Evolutionary conservation across 2,888 invertebrate species (phyloP), one percentile per base, ranked within the genome.

Genomic region (Cyclophora albipunctata): DNA sequence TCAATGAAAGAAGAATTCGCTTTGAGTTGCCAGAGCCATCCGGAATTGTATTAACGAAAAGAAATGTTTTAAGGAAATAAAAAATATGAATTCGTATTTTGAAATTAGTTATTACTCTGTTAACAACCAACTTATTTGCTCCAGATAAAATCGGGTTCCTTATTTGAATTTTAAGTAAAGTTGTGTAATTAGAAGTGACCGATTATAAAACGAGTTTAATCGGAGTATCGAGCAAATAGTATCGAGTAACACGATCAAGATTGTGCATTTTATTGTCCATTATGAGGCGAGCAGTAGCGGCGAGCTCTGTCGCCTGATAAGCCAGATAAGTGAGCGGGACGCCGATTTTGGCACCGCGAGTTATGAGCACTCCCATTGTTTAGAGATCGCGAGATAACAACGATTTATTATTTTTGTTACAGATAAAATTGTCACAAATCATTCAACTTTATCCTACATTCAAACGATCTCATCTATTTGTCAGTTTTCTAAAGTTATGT

Each of bases 241-340:
- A 63, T 60, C 57, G 57, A 63, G 57, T 61, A 57, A 66, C 66
- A 71, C 67, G 69, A 78, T 74, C 71, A 62, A 66, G 69, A 71
- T 72, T 68, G 65, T 64, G 60, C 67, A 72, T 72, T 78, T 74
- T 74, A 74, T 69, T 71, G 73, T 66, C 62, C 68, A 62, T 75
- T 75, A 67, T 66, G 69, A 71, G 71, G 51, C 53, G 49, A 54
- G 57, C 55, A 47, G 60, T 57, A 57, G 59, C 51, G 42, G 49
- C 49, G 46, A 42, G 51, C 20, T 48, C 42, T 53, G 51, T 61
- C 63, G 63, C 54, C 59, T 60, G 62, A 59, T 56, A 44, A 72
- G 72, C 59, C 49, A 42, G 52, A 63, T 69, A 72, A 75, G 69
- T 68, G 70, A 75, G 69, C 58, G 71, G 66, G 58, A 55, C 54